phyloP scores from a whole-genome alignment of 2,888 invertebrate genomes.

The Punctoribates punctum region DNA sequence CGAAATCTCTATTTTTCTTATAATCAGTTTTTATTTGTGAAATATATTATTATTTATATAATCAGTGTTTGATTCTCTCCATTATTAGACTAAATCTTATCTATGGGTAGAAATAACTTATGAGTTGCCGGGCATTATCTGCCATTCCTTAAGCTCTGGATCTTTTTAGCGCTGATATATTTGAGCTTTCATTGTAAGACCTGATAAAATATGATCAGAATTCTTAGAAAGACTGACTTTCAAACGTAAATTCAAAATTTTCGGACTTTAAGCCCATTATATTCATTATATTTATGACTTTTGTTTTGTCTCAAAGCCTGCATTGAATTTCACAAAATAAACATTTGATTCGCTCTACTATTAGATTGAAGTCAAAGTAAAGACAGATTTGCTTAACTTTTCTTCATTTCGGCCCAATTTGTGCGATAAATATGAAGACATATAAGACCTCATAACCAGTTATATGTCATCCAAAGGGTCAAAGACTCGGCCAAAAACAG shows the following conservation, averaged over 20 bases:
- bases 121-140: too few species aligned
- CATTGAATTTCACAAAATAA: conserved; percentile 18
- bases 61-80: too few species aligned
- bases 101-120: too few species aligned
- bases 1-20: too few species aligned
- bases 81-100: too few species aligned
- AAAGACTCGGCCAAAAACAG: neutral
- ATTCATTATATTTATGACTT: neutral
- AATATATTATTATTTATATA: too few species aligned
- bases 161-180: neutral
- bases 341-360: neutral
- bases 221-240: neutral
- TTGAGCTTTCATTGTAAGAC: neutral
- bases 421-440: conserved; percentile 10
- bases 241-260: neutral
- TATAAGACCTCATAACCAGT: neutral
- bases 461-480: neutral
- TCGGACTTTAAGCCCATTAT: conserved; percentile 17
- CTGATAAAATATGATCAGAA: neutral
- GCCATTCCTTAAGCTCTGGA: too few species aligned
- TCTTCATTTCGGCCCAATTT: neutral
- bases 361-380: neutral
- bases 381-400: neutral
- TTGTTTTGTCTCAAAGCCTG: neutral
- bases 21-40: too few species aligned